Base-by-base conservation (phyloP, 1,140 invertebrate genomes). In the Apocrypta bakeri region DNA sequence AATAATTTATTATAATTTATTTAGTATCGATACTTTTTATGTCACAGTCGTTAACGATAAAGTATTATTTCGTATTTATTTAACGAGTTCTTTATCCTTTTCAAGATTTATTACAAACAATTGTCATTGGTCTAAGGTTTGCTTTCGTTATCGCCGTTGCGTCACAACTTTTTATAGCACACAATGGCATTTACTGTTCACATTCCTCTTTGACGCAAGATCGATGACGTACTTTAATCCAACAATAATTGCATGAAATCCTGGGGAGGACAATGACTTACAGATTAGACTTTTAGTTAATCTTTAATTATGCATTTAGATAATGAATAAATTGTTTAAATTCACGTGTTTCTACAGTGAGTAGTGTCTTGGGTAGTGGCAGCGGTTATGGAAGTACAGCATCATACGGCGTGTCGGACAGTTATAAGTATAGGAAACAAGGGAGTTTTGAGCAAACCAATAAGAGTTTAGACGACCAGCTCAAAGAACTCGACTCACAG, bases 401-500 rank as follows among this genome's bases (percentile, higher is more conserved):
- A 87, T 94, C 94, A 0, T 94, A 94, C 82, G 91, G 93, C 17
- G 93, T 94, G 48, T 91, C 93, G 31, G 93, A 94, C 84, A 92
- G 91, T 73, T 94, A 93, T 83, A 93, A 94, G 84, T 94, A 93
- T 86, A 91, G 93, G 83, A 92, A 93, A 75, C 94, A 93, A 85
- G 93, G 94, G 83, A 95, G 94, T 86, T 96, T 95, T 89, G 95
- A 96, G 89, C 94, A 94, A 88, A 95, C 95, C 17, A 95, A 95
- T 86, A 95, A 96, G 87, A 96, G 95, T 71, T 93, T 97, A 80
- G 96, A 96, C 88, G 95, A 96, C 91, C 95, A 97, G 90, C 91
- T 97, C 79, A 96, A 96, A 91, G 95, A 96, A 90, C 93, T 97
- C 83, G 96, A 97, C 87, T 94, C 94, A 81, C 95, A 95, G 84